These are phyloP conservation scores for Enteromius afrohamiltoni DNA, from an alignment of 2,797 vertebrate species.

Conservation along the genomic window DNA sequence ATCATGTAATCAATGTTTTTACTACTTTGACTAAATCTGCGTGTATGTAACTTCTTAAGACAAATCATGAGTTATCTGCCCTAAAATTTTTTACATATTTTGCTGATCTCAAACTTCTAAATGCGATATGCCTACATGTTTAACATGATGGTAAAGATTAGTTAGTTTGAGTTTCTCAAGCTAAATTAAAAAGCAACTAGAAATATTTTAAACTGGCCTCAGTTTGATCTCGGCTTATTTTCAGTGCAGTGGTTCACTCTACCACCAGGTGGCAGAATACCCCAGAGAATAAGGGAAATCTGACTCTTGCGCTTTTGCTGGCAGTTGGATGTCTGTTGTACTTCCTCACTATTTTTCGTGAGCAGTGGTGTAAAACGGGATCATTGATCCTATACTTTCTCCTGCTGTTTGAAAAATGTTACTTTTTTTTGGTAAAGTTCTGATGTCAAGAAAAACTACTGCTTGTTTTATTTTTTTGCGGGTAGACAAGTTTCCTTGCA, in stretches of 20 bases:
- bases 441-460: background rate
- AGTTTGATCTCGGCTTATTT: background rate
- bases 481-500: constrained; percentile 22
- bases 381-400: background rate
- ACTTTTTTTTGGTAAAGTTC: background rate
- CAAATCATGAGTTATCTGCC: too few species aligned
- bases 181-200: background rate
- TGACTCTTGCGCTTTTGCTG: background rate
- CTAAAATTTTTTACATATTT: too few species aligned
- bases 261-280: constrained; percentile 16
- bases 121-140: too few species aligned
- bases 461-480: background rate
- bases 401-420: background rate
- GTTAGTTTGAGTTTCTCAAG: background rate
- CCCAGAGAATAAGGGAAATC: constrained; percentile 1
- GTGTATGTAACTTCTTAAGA: too few species aligned
- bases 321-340: background rate
- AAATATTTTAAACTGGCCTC: background rate
- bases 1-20: too few species aligned
- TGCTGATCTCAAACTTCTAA: too few species aligned
- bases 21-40: too few species aligned
- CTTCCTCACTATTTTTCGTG: background rate
- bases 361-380: background rate
- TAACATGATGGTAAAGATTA: background rate
- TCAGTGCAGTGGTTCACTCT: background rate